Evolutionary conservation across 2,797 vertebrate genomes (phyloP), one percentile per base, ranked within the genome.

Genomic region (Melanogrammus aeglefinus): DNA sequence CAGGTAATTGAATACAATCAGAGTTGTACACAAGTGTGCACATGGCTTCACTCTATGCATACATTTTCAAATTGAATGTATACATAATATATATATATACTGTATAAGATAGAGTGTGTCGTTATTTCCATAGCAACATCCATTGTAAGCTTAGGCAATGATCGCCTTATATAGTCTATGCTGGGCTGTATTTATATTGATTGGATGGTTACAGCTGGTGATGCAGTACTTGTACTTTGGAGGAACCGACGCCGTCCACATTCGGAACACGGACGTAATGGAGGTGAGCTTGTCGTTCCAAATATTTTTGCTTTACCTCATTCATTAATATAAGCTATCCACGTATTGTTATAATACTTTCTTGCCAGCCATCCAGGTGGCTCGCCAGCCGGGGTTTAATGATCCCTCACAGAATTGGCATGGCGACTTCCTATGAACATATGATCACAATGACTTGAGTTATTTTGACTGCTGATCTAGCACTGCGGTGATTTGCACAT

Each of bases 181-280:
- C 2, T 69, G 63, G 27, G 63, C 63, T 27, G n/a, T 73, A 33
- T 73, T 63, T 2, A 57, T 29, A 29, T 41, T 10, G 21, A 57
- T 47, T 72, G 10, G 72, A 72, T 69, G 7, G 76, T 29, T 90
- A n/a, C 91, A 99, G 98, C 93, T 99, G 89, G 96, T 99, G 86
- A 99, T 99, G 98, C 98, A 98, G 93, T 99, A 98, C 89, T 95
- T 99, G 76, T 99, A 99, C 89, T 98, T 84, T 4, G 98, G 97
- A 78, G 98, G 97, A 82, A 94, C 97, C 29, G 98, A 99, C 13
- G 94, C 96, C 21, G 94, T 99, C 85, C 95, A 98, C 91, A 97
- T 99, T 89, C 96, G 97, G 87, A 99, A 97, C 88, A 97, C 96
- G 35, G 97, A 99, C 85, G 87, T 99, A 51, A 97, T 99, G 96